These are phyloP conservation scores for Ctenopoma kingsleyae DNA, from an alignment of 2,797 vertebrate genomes.

Conservation along the genomic window DNA sequence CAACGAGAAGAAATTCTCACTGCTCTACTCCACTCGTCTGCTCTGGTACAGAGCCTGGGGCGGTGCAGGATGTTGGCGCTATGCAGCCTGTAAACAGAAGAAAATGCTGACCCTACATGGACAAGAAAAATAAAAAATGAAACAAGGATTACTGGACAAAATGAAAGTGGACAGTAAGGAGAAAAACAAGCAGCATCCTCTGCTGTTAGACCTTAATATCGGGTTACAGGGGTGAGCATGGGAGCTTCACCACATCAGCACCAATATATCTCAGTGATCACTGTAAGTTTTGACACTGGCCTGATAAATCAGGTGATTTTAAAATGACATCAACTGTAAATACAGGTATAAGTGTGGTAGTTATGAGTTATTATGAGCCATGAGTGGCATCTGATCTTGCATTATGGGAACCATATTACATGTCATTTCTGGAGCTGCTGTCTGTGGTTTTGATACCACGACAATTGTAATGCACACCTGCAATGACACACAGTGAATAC, in stretches of 20 bases:
- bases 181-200: slow-evolving; percentile 3
- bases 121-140: slow-evolving; percentile 12
- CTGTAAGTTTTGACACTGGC: neutral
- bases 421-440: too few species aligned
- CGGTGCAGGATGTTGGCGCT: slow-evolving; percentile 30
- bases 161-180: neutral
- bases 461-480: too few species aligned
- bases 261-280: slow-evolving; percentile 5
- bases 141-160: slow-evolving; percentile 24
- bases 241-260: slow-evolving; percentile 4
- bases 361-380: neutral
- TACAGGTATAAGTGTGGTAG: neutral
- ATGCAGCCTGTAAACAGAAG: slow-evolving; percentile 11
- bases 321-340: neutral
- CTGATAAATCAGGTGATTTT: neutral
- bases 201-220: slow-evolving; percentile 15
- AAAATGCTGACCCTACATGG: slow-evolving; percentile 47
- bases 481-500: too few species aligned
- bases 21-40: too few species aligned
- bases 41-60: slow-evolving; percentile 15
- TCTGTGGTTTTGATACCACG: too few species aligned
- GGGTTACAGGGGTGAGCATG: neutral
- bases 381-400: neutral
- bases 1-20: too few species aligned
- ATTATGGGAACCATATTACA: too few species aligned